Conservation (phyloP, 2,797 vertebrate species). For the Botia almorhae region DNA sequence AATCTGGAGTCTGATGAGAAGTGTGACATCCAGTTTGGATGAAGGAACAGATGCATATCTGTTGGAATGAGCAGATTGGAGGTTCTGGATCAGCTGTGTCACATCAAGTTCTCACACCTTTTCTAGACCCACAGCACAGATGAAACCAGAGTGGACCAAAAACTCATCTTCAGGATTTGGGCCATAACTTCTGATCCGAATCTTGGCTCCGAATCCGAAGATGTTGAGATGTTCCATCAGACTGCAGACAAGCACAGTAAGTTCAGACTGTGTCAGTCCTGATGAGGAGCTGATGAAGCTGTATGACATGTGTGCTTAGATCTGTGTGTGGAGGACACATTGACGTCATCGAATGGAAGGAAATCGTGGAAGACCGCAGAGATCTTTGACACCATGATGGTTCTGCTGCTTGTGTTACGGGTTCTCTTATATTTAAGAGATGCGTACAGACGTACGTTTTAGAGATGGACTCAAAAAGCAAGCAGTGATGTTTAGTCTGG, state of each 20-base stretch:
- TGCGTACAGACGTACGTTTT: not conserved
- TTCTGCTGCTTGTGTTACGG: slow-evolving; percentile 2
- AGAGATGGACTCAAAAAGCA: not conserved
- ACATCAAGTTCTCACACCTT: not conserved
- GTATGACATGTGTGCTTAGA: not conserved
- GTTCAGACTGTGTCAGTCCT: slow-evolving; percentile 4
- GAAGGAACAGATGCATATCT: not conserved
- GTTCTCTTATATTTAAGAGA: slow-evolving; percentile 9
- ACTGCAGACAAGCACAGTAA: not conserved
- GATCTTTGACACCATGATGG: slow-evolving; percentile 9
- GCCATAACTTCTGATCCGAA: slow-evolving; percentile 7
- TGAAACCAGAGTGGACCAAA: not conserved
- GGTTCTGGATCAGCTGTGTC: not conserved
- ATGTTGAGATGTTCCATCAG: not conserved
- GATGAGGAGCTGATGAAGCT: too few species aligned
- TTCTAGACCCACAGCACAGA: slow-evolving; percentile 13
- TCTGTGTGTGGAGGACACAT: too few species aligned
- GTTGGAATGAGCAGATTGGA: slow-evolving; percentile 2
- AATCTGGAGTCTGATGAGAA: slow-evolving; percentile 32
- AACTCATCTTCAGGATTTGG: not conserved
- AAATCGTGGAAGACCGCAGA: too few species aligned
- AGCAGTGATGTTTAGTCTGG: slow-evolving; percentile 5
- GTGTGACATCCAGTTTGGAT: not conserved
- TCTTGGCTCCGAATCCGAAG: slow-evolving; percentile 7
- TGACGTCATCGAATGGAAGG: too few species aligned